phyloP scores from a whole-genome alignment of 2,113 vertebrate species.

The Suncus etruscus region DNA sequence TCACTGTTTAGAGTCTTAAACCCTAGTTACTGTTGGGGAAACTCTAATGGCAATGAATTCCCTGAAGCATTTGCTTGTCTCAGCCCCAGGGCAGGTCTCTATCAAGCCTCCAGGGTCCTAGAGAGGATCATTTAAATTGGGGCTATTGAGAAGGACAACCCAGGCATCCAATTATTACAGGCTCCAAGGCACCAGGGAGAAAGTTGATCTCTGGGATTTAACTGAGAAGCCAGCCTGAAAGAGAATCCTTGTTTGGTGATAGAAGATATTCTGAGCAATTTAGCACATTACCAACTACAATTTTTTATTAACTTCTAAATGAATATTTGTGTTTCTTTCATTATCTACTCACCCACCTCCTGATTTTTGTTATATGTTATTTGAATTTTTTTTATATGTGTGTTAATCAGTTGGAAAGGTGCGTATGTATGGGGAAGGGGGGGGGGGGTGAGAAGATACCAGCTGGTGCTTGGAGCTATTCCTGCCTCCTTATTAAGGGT shows the following conservation, averaged over 20 bases:
- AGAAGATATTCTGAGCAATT: background rate
- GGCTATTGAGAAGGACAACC: background rate
- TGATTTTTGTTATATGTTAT: background rate
- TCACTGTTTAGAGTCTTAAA: background rate
- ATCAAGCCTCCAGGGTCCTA: background rate
- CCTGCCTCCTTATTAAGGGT: too few relatives aligned
- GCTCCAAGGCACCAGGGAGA: background rate
- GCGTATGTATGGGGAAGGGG: too few relatives aligned
- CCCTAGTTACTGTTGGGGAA: background rate
- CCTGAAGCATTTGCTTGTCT: background rate
- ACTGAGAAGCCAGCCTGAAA: background rate
- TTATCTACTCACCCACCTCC: too few relatives aligned
- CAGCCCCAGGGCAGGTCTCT: background rate
- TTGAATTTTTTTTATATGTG: background rate
- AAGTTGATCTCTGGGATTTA: background rate
- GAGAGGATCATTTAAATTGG: background rate
- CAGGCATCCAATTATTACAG: background rate
- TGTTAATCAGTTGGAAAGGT: background rate
- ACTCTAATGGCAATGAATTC: conserved; percentile 6
- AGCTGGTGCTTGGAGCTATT: too few relatives aligned
- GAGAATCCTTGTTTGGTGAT: background rate
- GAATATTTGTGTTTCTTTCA: background rate
- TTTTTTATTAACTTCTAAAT: background rate
- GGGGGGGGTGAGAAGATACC: too few relatives aligned
- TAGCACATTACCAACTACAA: background rate